Base-by-base conservation (phyloP, 2,797 vertebrate species). In the Lates japonicus region DNA sequence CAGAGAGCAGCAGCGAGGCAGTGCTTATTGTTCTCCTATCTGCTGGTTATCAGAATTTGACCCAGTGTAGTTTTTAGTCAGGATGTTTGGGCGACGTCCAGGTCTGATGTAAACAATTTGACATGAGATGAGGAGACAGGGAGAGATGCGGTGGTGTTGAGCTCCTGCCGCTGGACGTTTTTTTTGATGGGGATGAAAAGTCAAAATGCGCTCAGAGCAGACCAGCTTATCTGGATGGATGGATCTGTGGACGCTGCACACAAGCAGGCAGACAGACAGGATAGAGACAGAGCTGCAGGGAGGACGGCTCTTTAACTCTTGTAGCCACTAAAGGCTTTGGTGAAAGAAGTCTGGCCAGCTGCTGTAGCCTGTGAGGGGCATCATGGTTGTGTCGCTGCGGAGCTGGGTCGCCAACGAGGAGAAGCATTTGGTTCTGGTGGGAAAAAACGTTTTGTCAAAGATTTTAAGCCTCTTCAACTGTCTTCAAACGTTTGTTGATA, bases 321-420 rank as follows among this genome's bases (percentile, higher is more conserved):
- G 66, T 63, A 6, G 44, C 17, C 69, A n/a, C 78, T n/a, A n/a
- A 76, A 66, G 22, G 37, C 46, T 35, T 16, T 37, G 71, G 67
- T 51, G 64, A 29, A 29, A 19, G 49, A 62, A 46, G 57, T 76
- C 33, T 1, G 78, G 80, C 67, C 84, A 58, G 84, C 87, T 57
- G 82, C 55, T 13, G 6, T 70, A 11, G 69, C n/a, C 74, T 44
- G 80, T 10, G 80, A 49, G 78, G 84, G 84, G 70, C 91, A 93
- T 73, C 90, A 98, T 98, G 98, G 95, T 95, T 39, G 87, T 96
- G 88, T 96, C 96, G 73, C 87, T 96, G 87, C 94, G 90, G 88
- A 98, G 95, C 93, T 99, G 98, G 98, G 83, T 96, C 78, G 96
- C 96, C 89, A 99, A 99, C 92, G 98, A 99, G 97, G 96, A 83